phyloP scores from a whole-genome alignment of 2,113 vertebrate species.

The Chionomys nivalis region DNA sequence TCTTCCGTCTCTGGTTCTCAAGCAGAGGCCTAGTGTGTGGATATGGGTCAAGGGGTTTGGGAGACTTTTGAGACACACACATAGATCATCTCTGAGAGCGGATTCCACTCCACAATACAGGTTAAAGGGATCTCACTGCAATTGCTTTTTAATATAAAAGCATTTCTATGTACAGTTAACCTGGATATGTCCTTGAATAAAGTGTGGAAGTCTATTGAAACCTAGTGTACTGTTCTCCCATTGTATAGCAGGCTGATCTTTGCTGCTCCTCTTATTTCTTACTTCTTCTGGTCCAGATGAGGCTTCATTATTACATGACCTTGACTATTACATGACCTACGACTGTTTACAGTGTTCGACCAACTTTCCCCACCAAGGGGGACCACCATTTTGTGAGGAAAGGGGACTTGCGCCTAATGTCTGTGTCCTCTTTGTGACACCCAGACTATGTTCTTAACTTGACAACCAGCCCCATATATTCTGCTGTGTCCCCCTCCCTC shows the following conservation, averaged over 20 bases:
- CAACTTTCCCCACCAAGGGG: background rate
- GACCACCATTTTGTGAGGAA: background rate
- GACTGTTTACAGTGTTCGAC: background rate
- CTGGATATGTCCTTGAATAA: background rate
- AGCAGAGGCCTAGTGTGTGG: background rate
- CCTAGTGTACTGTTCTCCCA: background rate
- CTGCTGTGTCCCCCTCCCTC: background rate
- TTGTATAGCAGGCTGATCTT: background rate
- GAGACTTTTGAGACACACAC: background rate
- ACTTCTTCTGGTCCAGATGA: background rate
- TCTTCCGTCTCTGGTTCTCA: background rate
- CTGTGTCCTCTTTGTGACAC: background rate
- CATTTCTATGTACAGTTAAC: background rate
- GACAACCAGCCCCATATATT: background rate
- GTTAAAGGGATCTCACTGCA: conserved; percentile 2
- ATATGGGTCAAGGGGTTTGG: background rate
- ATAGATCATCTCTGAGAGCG: background rate
- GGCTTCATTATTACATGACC: background rate
- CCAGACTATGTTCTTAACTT: background rate
- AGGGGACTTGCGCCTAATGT: background rate
- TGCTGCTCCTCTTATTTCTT: background rate
- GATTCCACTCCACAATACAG: conserved; percentile 45
- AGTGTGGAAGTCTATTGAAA: background rate
- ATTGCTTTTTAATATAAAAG: conserved; percentile 24
- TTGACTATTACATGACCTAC: background rate